Percentiles rank a stretch among this genome's conserved stretches.
These are phyloP conservation scores for Cancer borealis DNA, from an alignment of 2,888 invertebrate species.

Conservation along the genomic window DNA sequence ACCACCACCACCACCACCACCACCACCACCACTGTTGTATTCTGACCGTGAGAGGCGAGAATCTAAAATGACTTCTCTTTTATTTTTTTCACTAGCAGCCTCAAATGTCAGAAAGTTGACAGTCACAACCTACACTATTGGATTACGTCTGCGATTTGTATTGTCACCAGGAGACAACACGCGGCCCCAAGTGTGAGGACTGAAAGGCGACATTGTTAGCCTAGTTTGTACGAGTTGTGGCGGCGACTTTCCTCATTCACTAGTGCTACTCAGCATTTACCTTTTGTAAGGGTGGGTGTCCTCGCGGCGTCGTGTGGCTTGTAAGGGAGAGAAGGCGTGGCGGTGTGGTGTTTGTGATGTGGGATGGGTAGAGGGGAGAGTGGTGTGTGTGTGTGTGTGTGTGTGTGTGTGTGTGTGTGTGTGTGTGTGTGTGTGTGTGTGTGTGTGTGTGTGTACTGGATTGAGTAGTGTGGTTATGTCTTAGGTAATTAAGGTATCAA, in stretches of 20 bases:
- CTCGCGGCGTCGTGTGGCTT: background rate
- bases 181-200: background rate
- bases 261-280: background rate
- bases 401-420: too few relatives aligned
- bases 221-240: background rate
- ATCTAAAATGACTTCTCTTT: slow-evolving; percentile 4
- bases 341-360: too few relatives aligned
- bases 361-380: too few relatives aligned
- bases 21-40: background rate
- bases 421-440: too few relatives aligned
- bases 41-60: background rate
- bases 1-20: background rate
- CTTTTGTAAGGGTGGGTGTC: background rate
- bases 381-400: too few relatives aligned
- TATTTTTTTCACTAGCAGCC: background rate
- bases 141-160: background rate
- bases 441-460: too few relatives aligned
- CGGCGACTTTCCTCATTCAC: background rate
- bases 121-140: background rate
- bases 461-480: too few relatives aligned
- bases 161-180: background rate
- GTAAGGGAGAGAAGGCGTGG: too few relatives aligned
- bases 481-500: too few relatives aligned
- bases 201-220: background rate
- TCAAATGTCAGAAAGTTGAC: slow-evolving; percentile 11